A percentile compares a stretch with the other conserved stretches of the same genome.
These are phyloP conservation scores for Heteropelma amictum DNA, from an alignment of 2,888 invertebrate species.

Conservation along the genomic window DNA sequence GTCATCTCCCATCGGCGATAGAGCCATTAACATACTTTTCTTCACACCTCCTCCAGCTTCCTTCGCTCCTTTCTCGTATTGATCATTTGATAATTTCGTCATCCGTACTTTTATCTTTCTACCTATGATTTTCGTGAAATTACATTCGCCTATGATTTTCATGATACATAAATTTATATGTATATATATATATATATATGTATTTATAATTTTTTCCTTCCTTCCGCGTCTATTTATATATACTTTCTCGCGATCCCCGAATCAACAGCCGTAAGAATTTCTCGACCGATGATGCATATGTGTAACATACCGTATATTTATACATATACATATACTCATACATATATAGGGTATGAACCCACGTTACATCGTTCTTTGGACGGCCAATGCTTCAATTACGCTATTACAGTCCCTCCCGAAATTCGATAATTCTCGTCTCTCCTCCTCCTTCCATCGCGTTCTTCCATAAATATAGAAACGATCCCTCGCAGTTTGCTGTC, in stretches of 20 bases:
- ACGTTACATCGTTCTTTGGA: conserved; percentile 20
- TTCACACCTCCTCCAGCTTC: conserved; percentile 10
- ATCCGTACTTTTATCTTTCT: conserved; percentile 22
- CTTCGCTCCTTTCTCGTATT: not conserved
- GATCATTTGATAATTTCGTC: conserved; percentile 17
- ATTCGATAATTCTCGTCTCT: conserved; percentile 20
- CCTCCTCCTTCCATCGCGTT: not conserved
- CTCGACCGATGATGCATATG: conserved; percentile 12
- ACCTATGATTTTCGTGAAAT: conserved; percentile 6
- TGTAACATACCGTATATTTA: too few species aligned
- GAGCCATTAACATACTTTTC: not conserved
- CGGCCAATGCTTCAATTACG: conserved; percentile 37
- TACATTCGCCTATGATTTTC: conserved; percentile 8
- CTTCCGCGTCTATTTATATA: conserved; percentile 35
- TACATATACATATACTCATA: not conserved
- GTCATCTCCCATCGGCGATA: not conserved
- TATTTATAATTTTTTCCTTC: conserved; percentile 10
- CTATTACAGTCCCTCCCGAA: conserved; percentile 25
- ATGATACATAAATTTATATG: conserved; percentile 39
- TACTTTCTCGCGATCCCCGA: conserved; percentile 55
- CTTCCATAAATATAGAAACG: conserved; percentile 2
- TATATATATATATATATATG: conserved; percentile 31
- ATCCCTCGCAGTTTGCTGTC: conserved; percentile 14
- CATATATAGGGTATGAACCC: not conserved
- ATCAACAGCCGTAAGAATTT: conserved; percentile 38